These are phyloP conservation scores for Xestia rhomboidea DNA, from an alignment of 2,888 invertebrate genomes.

Conservation along the genomic window DNA sequence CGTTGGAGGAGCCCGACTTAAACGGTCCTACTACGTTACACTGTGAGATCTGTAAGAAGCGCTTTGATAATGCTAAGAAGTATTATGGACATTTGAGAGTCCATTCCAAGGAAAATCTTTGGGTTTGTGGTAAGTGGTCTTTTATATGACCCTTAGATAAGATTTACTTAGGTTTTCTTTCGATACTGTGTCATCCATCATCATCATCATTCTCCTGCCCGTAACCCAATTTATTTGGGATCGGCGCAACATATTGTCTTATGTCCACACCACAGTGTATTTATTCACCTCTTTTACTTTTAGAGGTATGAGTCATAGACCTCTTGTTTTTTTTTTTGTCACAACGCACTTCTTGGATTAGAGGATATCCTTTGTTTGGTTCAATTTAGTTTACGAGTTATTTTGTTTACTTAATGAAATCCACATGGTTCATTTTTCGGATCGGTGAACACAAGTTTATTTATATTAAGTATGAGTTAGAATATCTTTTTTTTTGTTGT, in stretches of 20 bases:
- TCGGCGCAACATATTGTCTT: too few species aligned
- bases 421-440: neutral
- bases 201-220: too few species aligned
- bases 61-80: conserved; percentile 87
- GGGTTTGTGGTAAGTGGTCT: conserved; percentile 83
- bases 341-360: neutral
- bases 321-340: neutral
- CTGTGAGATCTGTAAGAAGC: conserved; percentile 86
- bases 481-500: neutral
- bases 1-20: conserved; percentile 85
- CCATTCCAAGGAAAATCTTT: conserved; percentile 86
- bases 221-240: too few species aligned
- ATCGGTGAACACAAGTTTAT: neutral
- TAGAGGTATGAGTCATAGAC: neutral
- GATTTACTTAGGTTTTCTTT: neutral
- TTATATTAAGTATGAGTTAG: too few species aligned
- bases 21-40: conserved; percentile 86
- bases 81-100: conserved; percentile 87
- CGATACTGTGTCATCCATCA: neutral
- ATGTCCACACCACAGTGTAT: neutral
- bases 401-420: neutral
- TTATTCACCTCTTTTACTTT: too few species aligned
- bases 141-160: neutral
- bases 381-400: neutral
- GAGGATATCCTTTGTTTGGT: neutral